These are phyloP conservation scores for Drosophila parvula DNA, from an alignment of 1,140 invertebrate genomes.

Conservation along the genomic window DNA sequence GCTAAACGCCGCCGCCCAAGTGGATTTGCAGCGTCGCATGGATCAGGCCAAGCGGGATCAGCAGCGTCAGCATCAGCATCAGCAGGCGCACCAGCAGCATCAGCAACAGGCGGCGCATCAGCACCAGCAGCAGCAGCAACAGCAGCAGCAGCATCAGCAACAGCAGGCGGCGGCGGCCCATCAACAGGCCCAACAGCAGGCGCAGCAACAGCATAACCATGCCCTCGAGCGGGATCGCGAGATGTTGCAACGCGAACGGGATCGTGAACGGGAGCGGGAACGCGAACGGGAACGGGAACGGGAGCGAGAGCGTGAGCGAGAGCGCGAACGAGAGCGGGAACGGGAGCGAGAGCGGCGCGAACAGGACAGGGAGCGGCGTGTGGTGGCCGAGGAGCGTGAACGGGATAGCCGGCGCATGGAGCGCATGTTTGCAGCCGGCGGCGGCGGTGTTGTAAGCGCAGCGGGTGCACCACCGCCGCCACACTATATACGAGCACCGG, in stretches of 20 bases:
- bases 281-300: conserved; percentile 78
- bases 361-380: conserved; percentile 59
- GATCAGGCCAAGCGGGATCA: conserved; percentile 70
- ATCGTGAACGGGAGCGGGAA: conserved; percentile 68
- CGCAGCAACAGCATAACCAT: conserved; percentile 56
- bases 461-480: conserved; percentile 41
- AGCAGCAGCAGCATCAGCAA: conserved; percentile 28
- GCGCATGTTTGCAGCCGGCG: conserved; percentile 62
- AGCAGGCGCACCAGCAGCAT: conserved; percentile 27
- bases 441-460: conserved; percentile 40
- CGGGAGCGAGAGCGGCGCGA: conserved; percentile 83
- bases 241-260: conserved; percentile 51
- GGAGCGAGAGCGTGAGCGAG: conserved; percentile 74
- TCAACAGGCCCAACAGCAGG: conserved; percentile 47
- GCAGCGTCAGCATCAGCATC: conserved; percentile 28
- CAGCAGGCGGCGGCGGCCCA: conserved; percentile 22
- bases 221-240: conserved; percentile 73
- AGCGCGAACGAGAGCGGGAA: conserved; percentile 69
- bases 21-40: conserved; percentile 65
- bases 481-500: conserved; percentile 70
- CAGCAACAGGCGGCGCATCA: conserved; percentile 44
- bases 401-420: conserved; percentile 74
- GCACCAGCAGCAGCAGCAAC: conserved; percentile 37
- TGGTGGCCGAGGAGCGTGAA: conserved; percentile 72
- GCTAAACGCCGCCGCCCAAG: conserved; percentile 46